Evolutionary conservation across 2,888 invertebrate genomes (phyloP).

Genomic region (Thereva unica): DNA sequence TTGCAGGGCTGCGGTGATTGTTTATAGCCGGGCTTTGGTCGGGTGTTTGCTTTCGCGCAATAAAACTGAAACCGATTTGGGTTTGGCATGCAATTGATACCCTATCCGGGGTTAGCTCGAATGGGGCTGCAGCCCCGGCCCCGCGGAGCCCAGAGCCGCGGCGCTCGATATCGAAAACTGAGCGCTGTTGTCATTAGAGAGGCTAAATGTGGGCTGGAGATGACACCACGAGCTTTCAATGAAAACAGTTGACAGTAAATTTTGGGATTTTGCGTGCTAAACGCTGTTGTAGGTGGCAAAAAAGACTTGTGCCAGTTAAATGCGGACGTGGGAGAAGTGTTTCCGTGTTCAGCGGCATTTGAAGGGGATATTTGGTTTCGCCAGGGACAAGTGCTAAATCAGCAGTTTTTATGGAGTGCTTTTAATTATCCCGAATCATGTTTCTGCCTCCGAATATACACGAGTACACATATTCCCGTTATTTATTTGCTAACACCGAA

Average conservation of each 20-base stretch:
- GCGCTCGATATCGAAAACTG: slow-evolving; percentile 3
- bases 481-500: neutral
- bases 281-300: neutral
- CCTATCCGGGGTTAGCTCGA: slow-evolving; percentile 27
- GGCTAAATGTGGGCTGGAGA: slow-evolving; percentile 27
- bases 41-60: slow-evolving; percentile 37
- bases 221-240: slow-evolving; percentile 24
- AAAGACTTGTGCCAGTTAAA: neutral
- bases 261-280: slow-evolving; percentile 26
- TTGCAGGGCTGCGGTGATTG: slow-evolving; percentile 23
- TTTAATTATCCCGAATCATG: no score
- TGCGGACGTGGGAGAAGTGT: neutral
- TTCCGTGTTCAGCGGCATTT: no score
- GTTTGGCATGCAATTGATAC: slow-evolving; percentile 36
- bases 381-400: no score
- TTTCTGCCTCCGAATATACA: no score
- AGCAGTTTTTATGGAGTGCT: no score
- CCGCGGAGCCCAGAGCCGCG: neutral
- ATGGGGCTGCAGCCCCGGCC: slow-evolving; percentile 5
- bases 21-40: slow-evolving; percentile 3
- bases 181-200: neutral
- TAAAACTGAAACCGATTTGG: slow-evolving; percentile 28
- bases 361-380: no score
- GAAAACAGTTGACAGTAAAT: slow-evolving; percentile 33
- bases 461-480: neutral